Percentiles rank a stretch among this genome's conserved stretches.
phyloP scores from a whole-genome alignment of 2,888 invertebrate species.

The Cabera pusaria region DNA sequence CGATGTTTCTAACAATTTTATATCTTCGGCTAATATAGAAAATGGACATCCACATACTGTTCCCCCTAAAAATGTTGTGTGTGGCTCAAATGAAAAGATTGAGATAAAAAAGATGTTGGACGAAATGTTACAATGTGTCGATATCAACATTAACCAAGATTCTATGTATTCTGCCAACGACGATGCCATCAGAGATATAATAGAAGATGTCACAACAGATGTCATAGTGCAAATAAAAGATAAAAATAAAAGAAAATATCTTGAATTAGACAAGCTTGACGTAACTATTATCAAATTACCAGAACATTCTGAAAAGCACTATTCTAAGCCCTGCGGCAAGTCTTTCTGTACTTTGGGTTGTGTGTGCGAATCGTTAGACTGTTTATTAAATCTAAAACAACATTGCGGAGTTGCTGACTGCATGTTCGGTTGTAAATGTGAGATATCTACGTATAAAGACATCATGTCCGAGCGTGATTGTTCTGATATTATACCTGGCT shows the following conservation, averaged over 20 bases:
- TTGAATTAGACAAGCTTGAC: constrained; percentile 85
- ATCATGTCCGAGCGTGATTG: constrained; percentile 43
- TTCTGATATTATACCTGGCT: constrained; percentile 51
- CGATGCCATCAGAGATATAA: constrained; percentile 32
- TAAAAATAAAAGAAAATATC: constrained; percentile 58
- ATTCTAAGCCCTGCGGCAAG: constrained; percentile 67
- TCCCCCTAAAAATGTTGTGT: not conserved
- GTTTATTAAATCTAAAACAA: constrained; percentile 63
- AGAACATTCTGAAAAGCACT: constrained; percentile 37
- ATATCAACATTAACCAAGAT: constrained; percentile 83
- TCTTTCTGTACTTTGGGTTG: constrained; percentile 86
- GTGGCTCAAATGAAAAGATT: constrained; percentile 6
- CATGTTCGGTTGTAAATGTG: constrained; percentile 81
- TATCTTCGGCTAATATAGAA: not conserved
- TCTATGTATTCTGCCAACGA: constrained; percentile 59
- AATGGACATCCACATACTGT: not conserved
- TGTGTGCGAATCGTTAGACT: constrained; percentile 84
- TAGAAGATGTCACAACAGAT: constrained; percentile 6
- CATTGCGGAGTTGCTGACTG: constrained; percentile 86
- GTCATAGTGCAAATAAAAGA: constrained; percentile 41
- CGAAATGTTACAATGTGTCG: constrained; percentile 84
- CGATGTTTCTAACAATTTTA: constrained; percentile 2
- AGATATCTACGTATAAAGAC: constrained; percentile 54
- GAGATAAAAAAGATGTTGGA: constrained; percentile 70
- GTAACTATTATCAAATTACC: constrained; percentile 85